Evolutionary conservation across 1,140 invertebrate genomes (phyloP).

Genomic region (Achroia grisella): DNA sequence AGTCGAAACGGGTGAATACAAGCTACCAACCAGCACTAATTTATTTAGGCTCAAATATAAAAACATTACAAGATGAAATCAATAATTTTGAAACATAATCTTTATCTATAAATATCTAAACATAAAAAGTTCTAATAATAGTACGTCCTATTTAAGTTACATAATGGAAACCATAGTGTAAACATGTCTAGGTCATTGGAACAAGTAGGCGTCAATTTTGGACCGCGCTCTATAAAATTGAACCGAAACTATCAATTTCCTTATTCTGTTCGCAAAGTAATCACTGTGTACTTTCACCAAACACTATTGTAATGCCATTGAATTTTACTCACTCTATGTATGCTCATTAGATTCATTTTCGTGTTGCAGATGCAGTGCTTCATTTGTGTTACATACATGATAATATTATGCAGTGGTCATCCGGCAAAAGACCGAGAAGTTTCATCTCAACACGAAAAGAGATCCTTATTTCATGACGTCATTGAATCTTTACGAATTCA

Average conservation of each 20-base stretch:
- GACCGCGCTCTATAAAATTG: too few relatives aligned
- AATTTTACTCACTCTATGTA: not conserved
- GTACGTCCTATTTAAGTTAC: too few relatives aligned
- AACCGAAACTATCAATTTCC: not conserved
- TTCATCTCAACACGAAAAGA: constrained; percentile 21
- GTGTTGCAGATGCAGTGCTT: constrained; percentile 60
- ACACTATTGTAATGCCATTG: not conserved
- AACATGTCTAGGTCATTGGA: too few relatives aligned
- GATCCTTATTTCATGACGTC: constrained; percentile 56
- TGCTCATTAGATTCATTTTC: not conserved
- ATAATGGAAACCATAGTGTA: too few relatives aligned
- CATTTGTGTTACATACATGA: constrained; percentile 55
- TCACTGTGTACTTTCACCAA: not conserved
- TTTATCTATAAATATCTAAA: too few relatives aligned
- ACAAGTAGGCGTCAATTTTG: too few relatives aligned
- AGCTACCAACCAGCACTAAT: too few relatives aligned
- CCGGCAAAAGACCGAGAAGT: constrained; percentile 28
- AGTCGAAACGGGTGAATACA: too few relatives aligned
- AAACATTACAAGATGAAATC: too few relatives aligned
- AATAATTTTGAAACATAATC: too few relatives aligned
- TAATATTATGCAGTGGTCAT: constrained; percentile 42
- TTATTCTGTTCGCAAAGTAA: not conserved
- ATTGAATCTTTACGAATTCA: constrained; percentile 53
- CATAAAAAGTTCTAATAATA: too few relatives aligned
- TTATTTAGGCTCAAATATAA: too few relatives aligned